Base-by-base conservation (phyloP, 2,113 vertebrate genomes). In the Reinhardtius hippoglossoides region DNA sequence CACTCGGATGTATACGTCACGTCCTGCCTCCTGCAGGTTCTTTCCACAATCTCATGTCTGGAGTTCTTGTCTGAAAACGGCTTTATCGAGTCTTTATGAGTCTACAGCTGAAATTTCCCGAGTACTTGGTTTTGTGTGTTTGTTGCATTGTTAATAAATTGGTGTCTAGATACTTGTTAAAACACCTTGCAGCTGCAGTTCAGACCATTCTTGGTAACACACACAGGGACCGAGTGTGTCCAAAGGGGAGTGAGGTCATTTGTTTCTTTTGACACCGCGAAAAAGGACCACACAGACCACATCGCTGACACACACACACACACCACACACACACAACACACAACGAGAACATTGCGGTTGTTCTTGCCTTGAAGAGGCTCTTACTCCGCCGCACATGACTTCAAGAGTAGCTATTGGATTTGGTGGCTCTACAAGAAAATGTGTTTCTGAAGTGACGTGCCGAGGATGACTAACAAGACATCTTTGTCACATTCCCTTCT, bases 171-270 rank as follows among this genome's bases (percentile, higher is more conserved):
- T 52, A n/a, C 14, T 1, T 42, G 52, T 26, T 6, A 55, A 57
- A 58, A 20, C 4, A 4, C 27, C 16, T 69, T 60, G 35, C 71
- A 71, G 57, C 69, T 81, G 62, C 26, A 14, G 60, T 55, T 72
- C 55, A 63, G 79, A 75, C 80, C 85, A 79, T 89, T 85, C 61
- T 88, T 88, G 74, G 87, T 87, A 68, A 86, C 63, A 72, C 21
- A 77, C 31, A 67, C 40, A 9, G 23, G 56, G 56, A 82, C 59
- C 5, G 20, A 24, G 58, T 73, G 71, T 78, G 80, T 54, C 83
- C 65, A 84, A 76, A 67, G 40, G 20, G 24, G 48, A 71, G 48
- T 90, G 86, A 86, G 80, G 68, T 82, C 81, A 86, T 91, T 63
- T 76, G 77, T 87, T 88, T 83, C 84, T 82, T 83, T 85, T 78